Conservation (phyloP, 2,888 invertebrate species). For the Gandaritis pyraliata region DNA sequence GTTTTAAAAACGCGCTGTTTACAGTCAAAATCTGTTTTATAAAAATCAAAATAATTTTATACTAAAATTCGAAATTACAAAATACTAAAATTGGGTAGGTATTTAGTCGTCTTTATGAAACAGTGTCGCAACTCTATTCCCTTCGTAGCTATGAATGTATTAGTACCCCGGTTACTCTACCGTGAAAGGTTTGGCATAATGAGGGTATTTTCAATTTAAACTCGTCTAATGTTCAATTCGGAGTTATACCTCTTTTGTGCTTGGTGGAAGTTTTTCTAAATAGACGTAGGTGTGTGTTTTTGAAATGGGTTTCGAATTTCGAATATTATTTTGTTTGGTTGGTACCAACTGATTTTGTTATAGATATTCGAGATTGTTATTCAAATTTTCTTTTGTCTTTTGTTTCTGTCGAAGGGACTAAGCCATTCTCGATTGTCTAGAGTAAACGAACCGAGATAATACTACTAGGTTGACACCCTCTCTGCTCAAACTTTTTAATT, state of each 20-base stretch:
- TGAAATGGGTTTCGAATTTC: slow-evolving; percentile 3
- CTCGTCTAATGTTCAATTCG: slow-evolving; percentile 40
- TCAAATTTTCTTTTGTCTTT: slow-evolving; percentile 1
- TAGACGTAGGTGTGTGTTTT: slow-evolving; percentile 14
- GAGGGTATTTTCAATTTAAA: slow-evolving; percentile 47
- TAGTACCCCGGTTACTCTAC: slow-evolving; percentile 38
- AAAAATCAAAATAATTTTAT: too few species aligned
- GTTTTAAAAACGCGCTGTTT: too few species aligned
- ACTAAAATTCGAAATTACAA: too few species aligned
- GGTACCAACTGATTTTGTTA: slow-evolving; percentile 6
- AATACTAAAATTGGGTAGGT: not conserved
- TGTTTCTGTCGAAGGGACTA: not conserved
- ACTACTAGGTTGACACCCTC: not conserved
- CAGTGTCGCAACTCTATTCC: slow-evolving; percentile 17
- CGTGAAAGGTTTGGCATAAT: slow-evolving; percentile 52
- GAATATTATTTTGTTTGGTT: not conserved
- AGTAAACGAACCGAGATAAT: not conserved
- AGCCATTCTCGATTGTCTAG: not conserved
- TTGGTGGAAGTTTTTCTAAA: slow-evolving; percentile 20
- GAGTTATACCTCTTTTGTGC: slow-evolving; percentile 36
- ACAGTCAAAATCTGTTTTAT: too few species aligned
- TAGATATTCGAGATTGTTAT: not conserved
- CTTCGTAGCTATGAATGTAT: slow-evolving; percentile 38
- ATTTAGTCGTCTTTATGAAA: slow-evolving; percentile 11
- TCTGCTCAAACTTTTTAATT: slow-evolving; percentile 1